A percentile compares a stretch with the other conserved stretches of the same genome.
Conservation (phyloP, 2,888 invertebrate species). For the Muscina levida region DNA sequence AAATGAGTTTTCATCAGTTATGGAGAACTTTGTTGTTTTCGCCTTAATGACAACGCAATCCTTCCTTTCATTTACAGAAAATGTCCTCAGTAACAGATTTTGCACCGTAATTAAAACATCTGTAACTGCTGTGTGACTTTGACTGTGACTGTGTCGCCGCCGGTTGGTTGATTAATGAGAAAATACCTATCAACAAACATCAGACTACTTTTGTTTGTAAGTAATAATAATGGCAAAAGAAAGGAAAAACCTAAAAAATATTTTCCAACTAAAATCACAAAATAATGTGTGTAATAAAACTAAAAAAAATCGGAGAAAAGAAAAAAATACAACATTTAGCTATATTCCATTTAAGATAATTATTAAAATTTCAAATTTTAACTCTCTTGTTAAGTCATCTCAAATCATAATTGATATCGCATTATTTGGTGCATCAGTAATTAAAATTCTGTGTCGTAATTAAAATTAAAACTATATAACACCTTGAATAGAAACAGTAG, state of each 20-base stretch:
- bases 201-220: background rate
- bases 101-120: conserved; percentile 38
- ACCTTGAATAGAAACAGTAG: too few species aligned
- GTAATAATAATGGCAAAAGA: conserved; percentile 12
- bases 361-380: too few species aligned
- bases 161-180: conserved; percentile 19
- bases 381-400: too few species aligned
- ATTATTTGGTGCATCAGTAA: too few species aligned
- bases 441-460: too few species aligned
- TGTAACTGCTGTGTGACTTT: conserved; percentile 35
- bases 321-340: too few species aligned
- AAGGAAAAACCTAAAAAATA: too few species aligned
- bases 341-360: too few species aligned
- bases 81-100: conserved; percentile 40
- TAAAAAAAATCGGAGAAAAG: too few species aligned
- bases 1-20: conserved; percentile 33
- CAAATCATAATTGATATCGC: too few species aligned
- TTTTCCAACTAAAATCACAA: too few species aligned
- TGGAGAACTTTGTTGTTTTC: conserved; percentile 17
- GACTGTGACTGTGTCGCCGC: conserved; percentile 21
- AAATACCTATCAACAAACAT: background rate
- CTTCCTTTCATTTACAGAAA: conserved; percentile 33
- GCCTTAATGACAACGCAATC: conserved; percentile 19
- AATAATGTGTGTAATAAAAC: background rate
- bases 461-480: too few species aligned